Evolutionary conservation across 2,113 vertebrate species (phyloP).

Genomic region (Cinclus mexicanus): DNA sequence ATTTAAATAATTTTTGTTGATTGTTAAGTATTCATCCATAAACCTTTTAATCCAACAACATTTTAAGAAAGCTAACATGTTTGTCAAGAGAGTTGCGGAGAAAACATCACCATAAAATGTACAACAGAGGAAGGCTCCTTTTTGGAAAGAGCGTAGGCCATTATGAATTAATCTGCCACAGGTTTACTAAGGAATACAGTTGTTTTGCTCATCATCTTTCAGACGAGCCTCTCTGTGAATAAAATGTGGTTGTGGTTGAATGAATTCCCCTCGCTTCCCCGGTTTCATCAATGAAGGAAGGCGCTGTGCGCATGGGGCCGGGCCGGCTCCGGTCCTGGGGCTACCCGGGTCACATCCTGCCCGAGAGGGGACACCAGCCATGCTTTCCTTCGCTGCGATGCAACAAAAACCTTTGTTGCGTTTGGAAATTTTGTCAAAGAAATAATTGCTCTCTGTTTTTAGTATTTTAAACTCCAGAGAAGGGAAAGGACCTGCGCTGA

Average conservation of each 20-base stretch:
- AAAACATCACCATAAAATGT: rapidly evolving
- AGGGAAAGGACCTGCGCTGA: not conserved
- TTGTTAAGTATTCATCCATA: not conserved
- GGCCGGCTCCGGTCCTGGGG: rapidly evolving
- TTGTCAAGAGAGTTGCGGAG: not conserved
- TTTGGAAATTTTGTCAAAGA: not conserved
- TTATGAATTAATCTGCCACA: not conserved
- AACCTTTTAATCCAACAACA: not conserved
- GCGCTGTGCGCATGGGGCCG: not conserved
- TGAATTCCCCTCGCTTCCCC: not conserved
- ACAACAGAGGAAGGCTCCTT: not conserved
- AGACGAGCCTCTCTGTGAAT: not conserved
- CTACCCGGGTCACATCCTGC: not conserved
- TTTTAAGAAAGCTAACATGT: not conserved
- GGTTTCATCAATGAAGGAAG: not conserved
- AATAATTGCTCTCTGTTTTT: not conserved
- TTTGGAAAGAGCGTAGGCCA: not conserved
- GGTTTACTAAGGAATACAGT: not conserved
- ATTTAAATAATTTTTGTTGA: not conserved
- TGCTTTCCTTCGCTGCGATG: not conserved
- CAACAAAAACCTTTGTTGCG: not conserved
- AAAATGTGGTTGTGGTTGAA: not conserved
- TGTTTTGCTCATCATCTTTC: not conserved
- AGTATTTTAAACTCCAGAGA: not conserved
- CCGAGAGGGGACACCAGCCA: rapidly evolving